Evolutionary conservation across 1,140 invertebrate genomes (phyloP), one percentile per base, ranked within the genome.

Genomic region (Telenomus remus): DNA sequence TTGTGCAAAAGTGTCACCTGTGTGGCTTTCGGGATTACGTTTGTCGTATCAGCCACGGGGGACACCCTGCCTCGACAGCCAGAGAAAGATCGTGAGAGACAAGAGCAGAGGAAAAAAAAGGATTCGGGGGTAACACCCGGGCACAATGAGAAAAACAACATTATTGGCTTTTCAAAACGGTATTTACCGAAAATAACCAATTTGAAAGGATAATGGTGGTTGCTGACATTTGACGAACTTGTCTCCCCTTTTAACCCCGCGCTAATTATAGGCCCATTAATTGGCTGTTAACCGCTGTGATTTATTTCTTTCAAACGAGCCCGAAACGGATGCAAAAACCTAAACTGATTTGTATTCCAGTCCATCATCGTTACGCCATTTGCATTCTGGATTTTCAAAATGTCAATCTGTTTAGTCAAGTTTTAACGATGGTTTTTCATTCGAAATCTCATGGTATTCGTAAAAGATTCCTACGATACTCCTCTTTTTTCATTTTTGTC

Each of bases 131-230:
- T 63, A 70, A 74, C 64, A 57, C 64, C 19, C 14, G 43, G 48
- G 14, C 14, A 87, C 84, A 88, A 88, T 88, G 51, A 80, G 79
- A 80, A 85, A 85, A 87, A 88, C 86, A 86, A 80, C 83, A 83
- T 88, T 86, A 88, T 88, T 88, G 86, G 85, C 87, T 87, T 87
- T 86, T 88, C 84, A 88, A 84, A 87, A 85, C 79, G 84, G 86
- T 87, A 87, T 88, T 88, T 88, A 88, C 85, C 82, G 85, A 87
- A 88, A 88, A 88, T 87, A 88, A 87, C 82, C 85, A 87, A 87
- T 87, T 82, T 84, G 82, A 85, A 82, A 43, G 84, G 85, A 86
- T 87, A 85, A 87, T 86, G 66, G 77, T 54, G 55, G 82, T 80
- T 82, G 66, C 78, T 80, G 80, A 81, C 84, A 81, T 75, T 70